Conservation (phyloP, 2,888 invertebrate species). For the Sturmia bella region DNA sequence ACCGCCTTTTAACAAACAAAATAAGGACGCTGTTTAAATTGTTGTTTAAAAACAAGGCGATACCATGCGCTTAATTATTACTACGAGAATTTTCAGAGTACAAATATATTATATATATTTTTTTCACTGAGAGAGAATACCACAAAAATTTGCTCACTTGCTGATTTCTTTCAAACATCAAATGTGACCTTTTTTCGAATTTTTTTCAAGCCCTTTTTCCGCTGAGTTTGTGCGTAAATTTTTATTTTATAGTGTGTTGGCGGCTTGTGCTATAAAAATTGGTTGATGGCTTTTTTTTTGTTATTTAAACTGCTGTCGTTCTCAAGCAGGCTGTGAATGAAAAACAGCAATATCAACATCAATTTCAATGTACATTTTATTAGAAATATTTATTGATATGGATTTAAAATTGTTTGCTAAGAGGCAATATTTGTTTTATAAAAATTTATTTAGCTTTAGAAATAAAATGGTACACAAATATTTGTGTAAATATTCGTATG, state of each 20-base stretch:
- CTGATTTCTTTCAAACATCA: too few species aligned
- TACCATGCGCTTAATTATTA: too few species aligned
- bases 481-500: too few species aligned
- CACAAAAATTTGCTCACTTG: too few species aligned
- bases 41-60: too few species aligned
- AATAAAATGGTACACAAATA: not conserved
- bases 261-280: slow-evolving; percentile 7
- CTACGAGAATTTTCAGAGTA: too few species aligned
- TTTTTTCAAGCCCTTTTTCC: too few species aligned
- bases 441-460: slow-evolving; percentile 22
- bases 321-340: slow-evolving; percentile 6
- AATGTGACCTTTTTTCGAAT: too few species aligned
- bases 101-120: too few species aligned
- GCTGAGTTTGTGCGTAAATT: not conserved
- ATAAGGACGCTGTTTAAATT: too few species aligned
- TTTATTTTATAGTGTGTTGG: slow-evolving; percentile 5
- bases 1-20: too few species aligned
- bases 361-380: slow-evolving; percentile 56
- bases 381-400: slow-evolving; percentile 66
- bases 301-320: slow-evolving; percentile 31
- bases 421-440: slow-evolving; percentile 57
- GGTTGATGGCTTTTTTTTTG: slow-evolving; percentile 50
- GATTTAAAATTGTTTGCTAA: slow-evolving; percentile 68
- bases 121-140: too few species aligned
- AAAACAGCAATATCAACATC: slow-evolving; percentile 36